Base-by-base conservation (phyloP, 2,113 vertebrate genomes). In the Zosterops hypoxanthus region DNA sequence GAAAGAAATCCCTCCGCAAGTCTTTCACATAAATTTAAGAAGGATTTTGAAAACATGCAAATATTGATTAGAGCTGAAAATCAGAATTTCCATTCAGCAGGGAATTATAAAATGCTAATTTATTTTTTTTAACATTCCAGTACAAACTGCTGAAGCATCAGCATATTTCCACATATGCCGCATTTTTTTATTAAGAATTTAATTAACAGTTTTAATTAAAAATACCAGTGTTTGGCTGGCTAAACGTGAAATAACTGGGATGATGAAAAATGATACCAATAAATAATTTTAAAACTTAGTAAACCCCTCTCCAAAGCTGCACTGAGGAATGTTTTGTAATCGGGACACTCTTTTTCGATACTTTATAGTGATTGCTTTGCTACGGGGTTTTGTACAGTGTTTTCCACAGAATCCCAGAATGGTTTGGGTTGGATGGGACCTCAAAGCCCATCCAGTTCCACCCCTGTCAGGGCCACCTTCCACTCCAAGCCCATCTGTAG, bases 131-230 rank as follows among this genome's bases (percentile, higher is more conserved):
- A 49, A 56, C 25, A 16, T 92, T 50, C 34, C 34, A 70, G 19
- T 33, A 66, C 52, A 83, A 90, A 66, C 52, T 75, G 65, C 44
- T 71, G 83, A 88, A 86, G 69, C 52, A 75, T 53, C 73, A 88
- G 61, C 41, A 24, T 22, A 83, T 47, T 94, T 63, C 81, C 76
- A 94, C 82, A 92, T 78, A 92, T 73, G 83, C 34, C 64, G 63
- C 34, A 34, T 66, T 72, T 94, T 59, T 59, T 88, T 61, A 71
- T 91, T 61, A 77, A 64, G 31, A 83, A 78, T 47, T 87, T 84
- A 78, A 82, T 89, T 84, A 95, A 70, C 55, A 63, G 39, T 75
- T 94, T 52, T 86, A 89, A 91, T 96, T 65, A 69, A 79, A 73
- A 85, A 88, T 66, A 78, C 42, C 28, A 65, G 14, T 71, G 4